Base-by-base conservation (phyloP, 2,888 invertebrate genomes). In the Enchytraeus crypticus region DNA sequence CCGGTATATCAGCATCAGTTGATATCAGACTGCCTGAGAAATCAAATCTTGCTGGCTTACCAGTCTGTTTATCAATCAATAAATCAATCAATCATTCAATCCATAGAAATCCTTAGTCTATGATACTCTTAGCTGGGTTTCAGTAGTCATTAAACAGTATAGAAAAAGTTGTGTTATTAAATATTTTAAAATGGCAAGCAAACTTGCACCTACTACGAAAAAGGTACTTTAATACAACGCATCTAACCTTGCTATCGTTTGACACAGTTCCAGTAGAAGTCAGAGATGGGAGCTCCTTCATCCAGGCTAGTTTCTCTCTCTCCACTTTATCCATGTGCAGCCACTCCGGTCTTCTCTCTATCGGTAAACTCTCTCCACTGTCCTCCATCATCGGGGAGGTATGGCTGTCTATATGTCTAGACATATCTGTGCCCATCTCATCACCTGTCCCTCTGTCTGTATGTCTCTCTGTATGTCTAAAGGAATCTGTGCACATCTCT, bases 301-400 rank as follows among this genome's bases (percentile, higher is more conserved):
- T 89, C 93, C 95, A 95, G 71, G 87, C 86, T 23, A 93, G 77
- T 77, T 95, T 95, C 68, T 89, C 88, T 66, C 84, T 84, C 79
- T 95, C 95, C 49, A 92, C 76, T n/a, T 85, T 82, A 77, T 90
- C 85, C 84, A 93, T 93, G 75, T 92, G 85, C 1, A 91, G 75
- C 89, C 90, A 92, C 53, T 86, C 84, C 63, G 8, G 8, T 8
- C 18, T 8, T 8, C 11, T 8, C 38, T 11, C 38, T 11, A 38
- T 38, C 11, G 38, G 38, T 18, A 8, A 8, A 8, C 38, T 11
- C 38, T 11, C 38, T 18, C 38, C 38, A 8, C 38, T 18, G 18
- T 8, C 38, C 38, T 38, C 38, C 18, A 18, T 38, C 38, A 11
- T 38, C 18, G 11, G 8, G 38, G 18, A 11, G 8, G 38, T 38